Conservation (phyloP, 2,888 invertebrate species). For the Drosophila crucigera region DNA sequence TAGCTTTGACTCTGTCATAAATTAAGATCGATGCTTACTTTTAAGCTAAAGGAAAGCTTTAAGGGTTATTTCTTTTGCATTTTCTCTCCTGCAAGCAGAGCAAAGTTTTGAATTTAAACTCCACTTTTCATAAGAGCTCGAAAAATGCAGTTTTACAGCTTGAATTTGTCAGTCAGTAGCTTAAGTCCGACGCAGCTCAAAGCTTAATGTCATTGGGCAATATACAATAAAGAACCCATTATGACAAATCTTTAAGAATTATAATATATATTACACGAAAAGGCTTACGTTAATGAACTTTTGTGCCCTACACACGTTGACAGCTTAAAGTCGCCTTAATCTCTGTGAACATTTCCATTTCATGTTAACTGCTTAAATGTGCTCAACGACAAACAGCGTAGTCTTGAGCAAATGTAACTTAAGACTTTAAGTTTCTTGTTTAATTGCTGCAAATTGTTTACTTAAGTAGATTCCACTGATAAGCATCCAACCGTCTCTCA, state of each 20-base stretch:
- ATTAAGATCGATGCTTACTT: background rate
- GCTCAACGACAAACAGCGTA: background rate
- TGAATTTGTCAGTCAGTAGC: background rate
- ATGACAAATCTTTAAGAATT: background rate
- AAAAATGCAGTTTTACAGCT: background rate
- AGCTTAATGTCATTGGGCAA: background rate
- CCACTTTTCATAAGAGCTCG: no score
- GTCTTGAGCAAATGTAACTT: slow-evolving; percentile 2
- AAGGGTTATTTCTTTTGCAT: background rate
- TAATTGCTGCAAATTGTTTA: slow-evolving; percentile 8
- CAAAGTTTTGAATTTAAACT: background rate
- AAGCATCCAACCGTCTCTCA: background rate
- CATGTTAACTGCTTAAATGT: background rate
- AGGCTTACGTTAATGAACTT: background rate
- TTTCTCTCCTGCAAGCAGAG: background rate
- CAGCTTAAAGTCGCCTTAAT: slow-evolving; percentile 13
- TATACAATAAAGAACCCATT: no score
- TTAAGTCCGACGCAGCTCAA: background rate
- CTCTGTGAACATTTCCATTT: background rate
- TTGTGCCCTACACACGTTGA: background rate
- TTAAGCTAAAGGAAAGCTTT: background rate
- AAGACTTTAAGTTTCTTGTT: slow-evolving; percentile 5
- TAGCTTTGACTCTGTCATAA: background rate
- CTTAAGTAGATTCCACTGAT: slow-evolving; percentile 10
- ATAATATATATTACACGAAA: no score